A percentile compares a stretch with the other conserved stretches of the same genome.
Conservation (phyloP, 2,888 invertebrate species). For the Mactromeris polynyma region DNA sequence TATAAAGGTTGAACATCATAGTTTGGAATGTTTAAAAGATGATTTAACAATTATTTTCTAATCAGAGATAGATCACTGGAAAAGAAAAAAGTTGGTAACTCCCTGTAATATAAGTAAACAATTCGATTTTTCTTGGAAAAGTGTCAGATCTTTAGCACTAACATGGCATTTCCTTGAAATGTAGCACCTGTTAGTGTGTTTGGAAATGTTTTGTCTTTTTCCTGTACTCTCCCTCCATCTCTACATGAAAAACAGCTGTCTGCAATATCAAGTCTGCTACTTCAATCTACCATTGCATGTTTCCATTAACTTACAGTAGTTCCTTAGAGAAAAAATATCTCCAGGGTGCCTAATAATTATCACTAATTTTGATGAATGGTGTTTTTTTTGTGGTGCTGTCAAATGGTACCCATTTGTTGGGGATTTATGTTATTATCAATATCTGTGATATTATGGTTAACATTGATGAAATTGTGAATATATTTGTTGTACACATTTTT, state of each 20-base stretch:
- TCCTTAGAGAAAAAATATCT: background rate
- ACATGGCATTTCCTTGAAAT: slow-evolving; percentile 12
- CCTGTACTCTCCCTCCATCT: background rate
- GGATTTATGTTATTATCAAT: too few species aligned
- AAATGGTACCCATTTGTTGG: background rate
- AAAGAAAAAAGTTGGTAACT: background rate
- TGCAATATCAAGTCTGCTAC: slow-evolving; percentile 12
- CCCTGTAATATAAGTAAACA: slow-evolving; percentile 9
- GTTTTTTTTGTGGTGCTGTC: background rate
- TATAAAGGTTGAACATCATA: background rate
- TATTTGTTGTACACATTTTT: background rate
- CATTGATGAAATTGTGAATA: too few species aligned
- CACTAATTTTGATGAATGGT: slow-evolving; percentile 16
- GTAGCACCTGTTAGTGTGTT: slow-evolving; percentile 44
- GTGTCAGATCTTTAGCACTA: slow-evolving; percentile 1
- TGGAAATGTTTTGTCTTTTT: slow-evolving; percentile 34
- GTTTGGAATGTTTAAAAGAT: background rate
- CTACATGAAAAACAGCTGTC: slow-evolving; percentile 31
- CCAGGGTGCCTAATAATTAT: background rate
- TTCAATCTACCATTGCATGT: background rate
- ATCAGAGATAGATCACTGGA: background rate
- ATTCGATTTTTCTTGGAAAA: slow-evolving; percentile 25
- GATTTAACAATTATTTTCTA: slow-evolving; percentile 13
- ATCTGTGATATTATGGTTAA: too few species aligned
- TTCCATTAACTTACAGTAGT: background rate